phyloP scores from a whole-genome alignment of 2,797 vertebrate species.

The Triplophysa yarkandensis region DNA sequence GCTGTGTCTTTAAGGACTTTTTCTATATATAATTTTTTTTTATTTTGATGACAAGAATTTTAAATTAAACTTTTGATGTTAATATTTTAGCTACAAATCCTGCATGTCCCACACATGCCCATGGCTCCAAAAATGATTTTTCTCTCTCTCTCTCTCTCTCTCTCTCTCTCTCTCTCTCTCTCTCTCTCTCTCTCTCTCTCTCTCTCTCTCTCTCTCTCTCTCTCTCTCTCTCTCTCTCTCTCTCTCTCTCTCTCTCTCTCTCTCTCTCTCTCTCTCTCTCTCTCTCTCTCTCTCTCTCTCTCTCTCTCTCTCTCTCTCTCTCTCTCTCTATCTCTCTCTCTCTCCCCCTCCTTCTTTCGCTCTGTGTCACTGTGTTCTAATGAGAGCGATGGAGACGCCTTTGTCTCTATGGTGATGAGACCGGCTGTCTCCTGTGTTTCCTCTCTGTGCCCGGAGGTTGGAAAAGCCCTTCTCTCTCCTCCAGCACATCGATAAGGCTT shows the following conservation, averaged over 20 bases:
- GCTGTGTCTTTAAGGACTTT: too few species aligned
- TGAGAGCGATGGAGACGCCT: constrained; percentile 71
- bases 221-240: constrained; percentile 47
- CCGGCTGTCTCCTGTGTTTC: constrained; percentile 61
- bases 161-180: constrained; percentile 30
- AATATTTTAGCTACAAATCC: not conserved
- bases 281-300: constrained; percentile 49
- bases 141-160: constrained; percentile 39
- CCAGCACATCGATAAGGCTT: constrained; percentile 42
- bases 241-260: constrained; percentile 51
- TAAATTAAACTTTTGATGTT: not conserved
- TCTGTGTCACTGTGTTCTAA: constrained; percentile 60
- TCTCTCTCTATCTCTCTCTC: constrained; percentile 41
- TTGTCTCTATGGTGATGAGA: constrained; percentile 85
- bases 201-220: constrained; percentile 39
- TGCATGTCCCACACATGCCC: constrained; percentile 8
- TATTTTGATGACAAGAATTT: not conserved
- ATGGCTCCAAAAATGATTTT: not conserved
- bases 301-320: constrained; percentile 51
- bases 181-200: constrained; percentile 56
- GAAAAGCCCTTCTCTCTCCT: constrained; percentile 53
- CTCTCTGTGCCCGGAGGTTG: constrained; percentile 36
- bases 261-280: constrained; percentile 33
- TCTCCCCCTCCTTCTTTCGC: constrained; percentile 44
- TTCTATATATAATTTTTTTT: not conserved